Percentiles rank a stretch among this genome's conserved stretches.
phyloP scores from a whole-genome alignment of 2,113 vertebrate genomes.

The Amphiprion percula region DNA sequence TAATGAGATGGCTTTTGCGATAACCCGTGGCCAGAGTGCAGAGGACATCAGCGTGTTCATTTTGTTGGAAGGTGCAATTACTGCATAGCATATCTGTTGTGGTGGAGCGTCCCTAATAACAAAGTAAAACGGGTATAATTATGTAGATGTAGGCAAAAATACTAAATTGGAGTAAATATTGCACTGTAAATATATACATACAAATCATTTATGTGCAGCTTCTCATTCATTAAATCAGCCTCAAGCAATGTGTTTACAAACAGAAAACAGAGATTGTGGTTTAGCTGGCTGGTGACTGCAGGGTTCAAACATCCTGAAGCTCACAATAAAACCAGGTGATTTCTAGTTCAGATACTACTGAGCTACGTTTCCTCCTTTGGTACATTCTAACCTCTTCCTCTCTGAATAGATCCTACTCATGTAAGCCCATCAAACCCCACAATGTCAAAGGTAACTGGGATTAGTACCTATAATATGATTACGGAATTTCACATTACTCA shows the following conservation, averaged over 20 bases:
- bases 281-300: neutral
- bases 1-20: slow-evolving; percentile 4
- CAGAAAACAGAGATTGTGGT: too few relatives aligned
- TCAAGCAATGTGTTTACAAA: neutral
- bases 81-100: neutral
- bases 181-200: neutral
- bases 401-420: too few relatives aligned
- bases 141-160: neutral
- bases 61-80: neutral
- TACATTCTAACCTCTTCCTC: too few relatives aligned
- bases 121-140: neutral
- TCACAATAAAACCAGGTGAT: neutral
- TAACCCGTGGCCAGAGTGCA: neutral
- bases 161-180: neutral
- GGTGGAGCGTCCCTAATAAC: neutral
- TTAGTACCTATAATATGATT: too few relatives aligned
- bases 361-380: too few relatives aligned
- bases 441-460: too few relatives aligned
- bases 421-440: too few relatives aligned
- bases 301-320: neutral
- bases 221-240: neutral
- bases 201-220: neutral
- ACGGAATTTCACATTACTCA: too few relatives aligned
- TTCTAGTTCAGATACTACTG: neutral
- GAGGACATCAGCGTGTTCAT: neutral